A percentile compares a stretch with the other conserved stretches of the same genome.
phyloP scores from a whole-genome alignment of 2,888 invertebrate species.

The Nomada fabriciana region DNA sequence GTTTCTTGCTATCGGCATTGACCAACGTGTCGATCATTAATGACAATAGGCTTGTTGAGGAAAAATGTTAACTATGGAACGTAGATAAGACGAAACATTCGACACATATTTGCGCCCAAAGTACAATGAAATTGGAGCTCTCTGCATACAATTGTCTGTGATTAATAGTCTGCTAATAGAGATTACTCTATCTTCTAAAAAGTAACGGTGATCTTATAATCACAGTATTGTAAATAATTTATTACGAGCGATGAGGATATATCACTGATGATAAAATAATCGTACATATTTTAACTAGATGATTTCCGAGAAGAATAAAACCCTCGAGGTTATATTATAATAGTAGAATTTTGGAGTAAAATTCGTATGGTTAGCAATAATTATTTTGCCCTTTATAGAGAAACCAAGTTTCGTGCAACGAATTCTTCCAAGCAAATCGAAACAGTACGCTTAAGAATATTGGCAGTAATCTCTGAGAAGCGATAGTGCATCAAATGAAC shows the following conservation, averaged over 20 bases:
- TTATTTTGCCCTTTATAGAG: background rate
- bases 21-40: slow-evolving; percentile 1
- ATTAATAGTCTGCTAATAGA: slow-evolving; percentile 4
- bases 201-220: no score
- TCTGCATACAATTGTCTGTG: background rate
- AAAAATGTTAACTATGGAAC: background rate
- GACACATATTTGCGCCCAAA: slow-evolving; percentile 9
- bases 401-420: background rate
- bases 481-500: background rate
- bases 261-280: background rate
- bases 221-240: background rate
- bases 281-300: background rate
- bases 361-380: no score
- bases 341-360: background rate
- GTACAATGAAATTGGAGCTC: slow-evolving; percentile 11
- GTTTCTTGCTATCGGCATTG: background rate
- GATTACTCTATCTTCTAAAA: background rate
- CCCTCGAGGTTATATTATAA: background rate
- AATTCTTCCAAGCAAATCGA: background rate
- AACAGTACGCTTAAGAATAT: background rate
- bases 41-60: background rate
- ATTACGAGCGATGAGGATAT: background rate
- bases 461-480: background rate
- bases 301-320: background rate
- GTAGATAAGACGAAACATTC: background rate